Base-by-base conservation (phyloP, 2,888 invertebrate genomes). In the Horisme vitalbata region DNA sequence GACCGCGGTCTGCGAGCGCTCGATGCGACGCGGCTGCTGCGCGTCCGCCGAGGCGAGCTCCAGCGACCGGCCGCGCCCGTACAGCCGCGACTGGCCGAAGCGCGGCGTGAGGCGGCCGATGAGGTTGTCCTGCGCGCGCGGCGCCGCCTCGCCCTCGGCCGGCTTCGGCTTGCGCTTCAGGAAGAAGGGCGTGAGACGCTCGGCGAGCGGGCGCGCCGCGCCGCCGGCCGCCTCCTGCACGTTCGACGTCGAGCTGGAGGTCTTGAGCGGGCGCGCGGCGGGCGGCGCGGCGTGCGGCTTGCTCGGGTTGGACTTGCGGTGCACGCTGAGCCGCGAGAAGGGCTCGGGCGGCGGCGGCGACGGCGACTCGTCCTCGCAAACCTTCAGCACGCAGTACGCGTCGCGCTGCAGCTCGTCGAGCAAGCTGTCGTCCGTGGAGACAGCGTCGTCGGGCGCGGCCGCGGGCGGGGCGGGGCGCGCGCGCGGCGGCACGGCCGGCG, bases 231-330 rank as follows among this genome's bases (percentile, higher is more conserved):
- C 79, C 56, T 89, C 88, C 65, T 81, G 82, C 18, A 89, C 87
- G 68, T 87, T 87, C 21, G 88, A 87, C 33, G 88, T 86, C 10
- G 88, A 89, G 57, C 72, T 85, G 5, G 88, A 89, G 0, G 84
- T 80, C 59, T 87, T 88, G 28, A 88, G 64, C 13, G 80, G 76
- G 43, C 75, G 75, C 37, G 71, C 65, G 12, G 79, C 59, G 37
- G 67, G 65, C 20, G 76, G 51, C 45, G 30, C 15, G 36, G 41
- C 36, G 38, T 79, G 81, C 1, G 79, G 74, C 62, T 87, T 83
- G 43, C 74, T 86, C 7, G 90, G 88, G 53, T 88, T 90, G 4
- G 90, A 90, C 61, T 90, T 90, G 20, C 90, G 73, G 54, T 89
- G 89, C 26, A 77, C 71, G 57, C 83, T 86, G 15, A 77, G 74